Base-by-base conservation (phyloP, 2,888 invertebrate genomes). In the Oscheius sp. region DNA sequence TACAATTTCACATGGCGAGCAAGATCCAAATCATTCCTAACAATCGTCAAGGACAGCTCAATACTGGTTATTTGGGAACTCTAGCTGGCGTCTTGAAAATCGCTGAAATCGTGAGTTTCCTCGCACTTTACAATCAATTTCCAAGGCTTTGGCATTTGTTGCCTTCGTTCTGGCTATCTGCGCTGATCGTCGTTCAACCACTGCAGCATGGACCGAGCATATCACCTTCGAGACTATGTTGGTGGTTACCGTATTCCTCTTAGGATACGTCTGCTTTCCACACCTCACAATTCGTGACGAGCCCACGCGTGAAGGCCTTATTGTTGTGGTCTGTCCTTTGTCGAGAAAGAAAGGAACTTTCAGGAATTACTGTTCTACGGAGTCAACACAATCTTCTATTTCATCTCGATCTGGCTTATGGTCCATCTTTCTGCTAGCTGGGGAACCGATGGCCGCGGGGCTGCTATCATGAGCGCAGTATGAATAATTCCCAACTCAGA, bases 121-220 rank as follows among this genome's bases (percentile, higher is more conserved):
- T 39, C 39, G 20, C n/a, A n/a, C n/a, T n/a, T n/a, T n/a, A n/a
- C n/a, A n/a, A n/a, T n/a, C 12, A 34, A 20, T 37, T 39, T 5
- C 39, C 34, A 0, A 94, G 94, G 27, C 93, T 93, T 75, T 85
- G 45, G 81, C 85, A 15, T 85, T 84, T 71, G 74, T 85, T 50
- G 80, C 83, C 20, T 85, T 86, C 74, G 79, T 85, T 33, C 76
- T 85, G 25, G 80, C 85, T 15, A 85, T 85, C 69, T 84, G 85
- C 58, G 78, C 85, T 3, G 85, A 85, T 69, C 80, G 85, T 23
- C 72, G 81, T 10, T 79, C 83, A 17, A 84, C 85, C 3, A 82
- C 81, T 1, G 79, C 83, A 33, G 85, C 85, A 2, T 85, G 85
- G 85, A 81, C 84, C 20, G 85, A 85, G 69, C 84, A 85, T 70